Evolutionary conservation across 2,797 vertebrate genomes (phyloP), one percentile per base, ranked within the genome.

Genomic region (Acropternis orthonyx): DNA sequence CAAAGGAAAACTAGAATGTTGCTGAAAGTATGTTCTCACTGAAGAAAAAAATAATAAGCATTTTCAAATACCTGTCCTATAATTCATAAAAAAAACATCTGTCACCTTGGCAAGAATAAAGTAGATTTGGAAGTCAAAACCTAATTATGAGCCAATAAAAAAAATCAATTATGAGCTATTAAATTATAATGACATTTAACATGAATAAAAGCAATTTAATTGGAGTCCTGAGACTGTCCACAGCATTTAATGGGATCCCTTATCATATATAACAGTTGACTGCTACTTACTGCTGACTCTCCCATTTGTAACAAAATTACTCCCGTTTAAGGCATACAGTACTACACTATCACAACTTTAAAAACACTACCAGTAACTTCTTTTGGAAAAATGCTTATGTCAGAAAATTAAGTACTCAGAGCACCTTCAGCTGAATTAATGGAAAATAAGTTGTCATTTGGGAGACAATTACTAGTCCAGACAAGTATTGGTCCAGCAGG

Each of bases 1-100:
- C 71, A 95, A 92, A 96, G 78, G 73, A 92, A 94, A 93, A 91
- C 88, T 76, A 73, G 23, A 87, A 51, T 56, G 21, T 55, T 92
- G 69, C 92, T 94, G 66, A 92, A 94, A 86, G 67, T 49, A 59
- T 20, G 14, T 55, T 78, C 71, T 92, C 88, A 63, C n/a, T 88
- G 68, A 90, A 91, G 34, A 95, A 93, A 62, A 16, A 88, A 51
- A 20, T 73, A 26, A 80, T 71, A 92, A 86, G 15, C 43, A 52
- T 79, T 88, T 94, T 76, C 43, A 92, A 82, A 63, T 87, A 78
- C 15, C 14, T 56, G 20, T 63, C 37, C 51, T 48, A 7, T 68
- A 86, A 85, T 78, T 78, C 48, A 76, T 46, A 13, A 61, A 84
- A 91, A 91, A 75, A 88, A n/a, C 11, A 71, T 1, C 1, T 43